Evolutionary conservation across 2,797 vertebrate species (phyloP).

Genomic region (Halcyon smyrnensis): DNA sequence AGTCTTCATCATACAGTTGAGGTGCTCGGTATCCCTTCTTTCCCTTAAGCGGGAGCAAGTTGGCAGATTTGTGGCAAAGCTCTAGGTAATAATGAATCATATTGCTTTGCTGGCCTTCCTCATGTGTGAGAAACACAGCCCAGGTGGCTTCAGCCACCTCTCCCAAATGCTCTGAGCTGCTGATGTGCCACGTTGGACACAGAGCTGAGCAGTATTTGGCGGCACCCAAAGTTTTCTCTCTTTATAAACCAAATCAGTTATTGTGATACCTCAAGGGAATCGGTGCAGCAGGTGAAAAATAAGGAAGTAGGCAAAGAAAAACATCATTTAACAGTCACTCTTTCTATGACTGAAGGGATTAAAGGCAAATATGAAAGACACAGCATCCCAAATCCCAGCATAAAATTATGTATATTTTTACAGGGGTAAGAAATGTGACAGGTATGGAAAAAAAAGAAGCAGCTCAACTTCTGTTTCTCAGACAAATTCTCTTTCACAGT

Average conservation of each 20-base stretch:
- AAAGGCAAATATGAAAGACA: background rate
- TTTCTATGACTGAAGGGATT: background rate
- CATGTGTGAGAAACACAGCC: background rate
- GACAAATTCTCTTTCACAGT: slow-evolving; percentile 50
- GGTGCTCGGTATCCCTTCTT: background rate
- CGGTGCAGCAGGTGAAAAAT: background rate
- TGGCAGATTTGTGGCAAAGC: background rate
- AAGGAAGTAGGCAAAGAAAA: background rate
- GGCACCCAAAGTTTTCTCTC: background rate
- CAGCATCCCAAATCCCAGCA: background rate
- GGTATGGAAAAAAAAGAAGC: background rate
- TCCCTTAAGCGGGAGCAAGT: background rate
- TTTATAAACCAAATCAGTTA: background rate
- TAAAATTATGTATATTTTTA: background rate
- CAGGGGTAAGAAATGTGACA: slow-evolving; percentile 10
- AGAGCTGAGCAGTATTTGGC: background rate
- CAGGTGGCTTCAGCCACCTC: background rate
- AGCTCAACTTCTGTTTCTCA: slow-evolving; percentile 38
- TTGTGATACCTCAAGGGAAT: background rate
- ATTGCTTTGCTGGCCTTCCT: background rate
- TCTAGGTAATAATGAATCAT: background rate
- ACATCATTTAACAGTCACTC: background rate
- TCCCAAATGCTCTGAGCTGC: background rate
- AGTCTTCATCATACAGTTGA: background rate
- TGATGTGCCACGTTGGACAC: accelerated